These are phyloP conservation scores for Passerina amoena DNA, from an alignment of 2,113 vertebrate species.

Conservation along the genomic window DNA sequence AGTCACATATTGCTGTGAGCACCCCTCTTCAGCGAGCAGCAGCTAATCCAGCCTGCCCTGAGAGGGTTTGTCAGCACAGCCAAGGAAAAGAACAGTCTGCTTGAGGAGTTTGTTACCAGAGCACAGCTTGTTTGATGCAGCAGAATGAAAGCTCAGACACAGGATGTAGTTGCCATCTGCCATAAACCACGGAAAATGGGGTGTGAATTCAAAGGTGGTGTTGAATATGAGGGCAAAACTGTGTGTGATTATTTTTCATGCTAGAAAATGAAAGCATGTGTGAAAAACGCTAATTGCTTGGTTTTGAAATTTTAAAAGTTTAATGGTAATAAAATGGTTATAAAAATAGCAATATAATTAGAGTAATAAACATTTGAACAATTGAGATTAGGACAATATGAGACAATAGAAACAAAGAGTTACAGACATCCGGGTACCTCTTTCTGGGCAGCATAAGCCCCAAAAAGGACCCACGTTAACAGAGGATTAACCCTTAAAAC, in stretches of 20 bases:
- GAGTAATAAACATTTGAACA: no score
- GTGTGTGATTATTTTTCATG: not conserved
- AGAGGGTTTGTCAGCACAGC: not conserved
- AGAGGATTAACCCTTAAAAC: no score
- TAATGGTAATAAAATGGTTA: no score
- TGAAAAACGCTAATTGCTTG: no score
- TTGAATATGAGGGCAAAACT: not conserved
- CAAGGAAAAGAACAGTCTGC: not conserved
- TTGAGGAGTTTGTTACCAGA: not conserved
- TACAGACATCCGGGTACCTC: accelerated
- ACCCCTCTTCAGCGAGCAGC: not conserved
- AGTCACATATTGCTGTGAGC: accelerated
- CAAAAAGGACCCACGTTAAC: no score
- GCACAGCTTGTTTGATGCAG: not conserved
- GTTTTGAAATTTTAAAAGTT: no score
- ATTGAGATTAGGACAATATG: no score
- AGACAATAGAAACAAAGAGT: no score
- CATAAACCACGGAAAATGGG: not conserved
- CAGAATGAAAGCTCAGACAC: not conserved
- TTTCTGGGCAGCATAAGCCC: no score
- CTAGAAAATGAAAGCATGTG: not conserved
- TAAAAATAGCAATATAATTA: no score
- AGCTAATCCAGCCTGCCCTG: not conserved
- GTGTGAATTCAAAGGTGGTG: not conserved
- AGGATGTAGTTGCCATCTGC: not conserved